phyloP scores from a whole-genome alignment of 2,113 vertebrate species.

The Cygnus buccinator region DNA sequence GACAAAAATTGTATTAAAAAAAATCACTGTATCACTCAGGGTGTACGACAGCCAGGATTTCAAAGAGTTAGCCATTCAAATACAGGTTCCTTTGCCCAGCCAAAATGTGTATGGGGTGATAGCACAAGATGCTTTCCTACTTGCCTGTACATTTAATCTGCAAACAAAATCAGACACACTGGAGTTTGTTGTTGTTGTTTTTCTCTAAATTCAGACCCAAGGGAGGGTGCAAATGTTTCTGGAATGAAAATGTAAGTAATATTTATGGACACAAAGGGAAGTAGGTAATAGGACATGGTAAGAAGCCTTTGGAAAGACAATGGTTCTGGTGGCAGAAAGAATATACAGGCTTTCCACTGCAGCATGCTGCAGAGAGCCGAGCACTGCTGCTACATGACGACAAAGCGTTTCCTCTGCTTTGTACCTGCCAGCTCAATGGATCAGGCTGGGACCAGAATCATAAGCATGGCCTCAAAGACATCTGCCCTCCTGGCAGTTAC shows the following conservation, averaged over 20 bases:
- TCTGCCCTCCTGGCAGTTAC: neutral
- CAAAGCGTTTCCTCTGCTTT: accelerated
- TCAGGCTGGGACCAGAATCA: neutral
- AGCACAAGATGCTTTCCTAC: neutral
- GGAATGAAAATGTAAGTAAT: neutral
- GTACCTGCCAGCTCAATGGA: neutral
- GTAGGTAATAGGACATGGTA: neutral
- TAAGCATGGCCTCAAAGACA: neutral
- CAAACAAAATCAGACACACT: neutral
- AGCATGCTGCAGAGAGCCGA: accelerated
- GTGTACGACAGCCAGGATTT: neutral
- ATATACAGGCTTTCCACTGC: neutral
- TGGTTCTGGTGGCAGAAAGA: neutral
- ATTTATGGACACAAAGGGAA: neutral
- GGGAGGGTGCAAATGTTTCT: neutral
- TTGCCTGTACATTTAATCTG: neutral
- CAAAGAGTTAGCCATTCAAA: neutral
- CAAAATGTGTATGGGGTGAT: neutral
- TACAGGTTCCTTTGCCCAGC: neutral
- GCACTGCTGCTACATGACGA: accelerated
- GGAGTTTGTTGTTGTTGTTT: neutral
- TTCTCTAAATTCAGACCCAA: neutral
- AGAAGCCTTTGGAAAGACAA: neutral
- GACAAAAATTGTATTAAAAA: neutral
- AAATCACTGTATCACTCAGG: neutral